Percentiles rank a stretch among this genome's conserved stretches.
These are phyloP conservation scores for Chrysodeixis includens DNA, from an alignment of 2,888 invertebrate genomes.

Conservation along the genomic window DNA sequence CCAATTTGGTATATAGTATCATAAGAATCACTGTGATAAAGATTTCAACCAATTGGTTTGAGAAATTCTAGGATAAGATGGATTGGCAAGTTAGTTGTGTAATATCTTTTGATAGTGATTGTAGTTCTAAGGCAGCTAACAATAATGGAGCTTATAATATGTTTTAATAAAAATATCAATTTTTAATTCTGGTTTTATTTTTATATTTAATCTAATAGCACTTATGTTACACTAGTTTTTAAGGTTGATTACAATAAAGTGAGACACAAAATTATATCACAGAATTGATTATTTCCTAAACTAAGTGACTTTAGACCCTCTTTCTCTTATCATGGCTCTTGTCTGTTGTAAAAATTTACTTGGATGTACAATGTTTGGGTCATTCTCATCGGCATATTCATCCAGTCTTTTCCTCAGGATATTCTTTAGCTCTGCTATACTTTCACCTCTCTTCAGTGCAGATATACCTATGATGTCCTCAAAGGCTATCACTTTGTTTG, in stretches of 20 bases:
- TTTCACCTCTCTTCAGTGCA: slow-evolving; percentile 87
- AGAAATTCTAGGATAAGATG: slow-evolving; percentile 42
- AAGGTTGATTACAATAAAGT: slow-evolving; percentile 44
- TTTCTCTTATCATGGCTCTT: slow-evolving; percentile 83
- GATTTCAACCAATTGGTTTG: slow-evolving; percentile 57
- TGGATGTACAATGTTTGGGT: slow-evolving; percentile 82
- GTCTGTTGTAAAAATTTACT: slow-evolving; percentile 84
- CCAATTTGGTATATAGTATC: slow-evolving; percentile 35
- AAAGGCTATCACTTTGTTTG: slow-evolving; percentile 92
- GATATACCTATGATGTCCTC: slow-evolving; percentile 94
- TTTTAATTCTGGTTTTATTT: slow-evolving; percentile 51
- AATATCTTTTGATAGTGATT: slow-evolving; percentile 44
- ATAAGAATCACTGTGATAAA: slow-evolving; percentile 68
- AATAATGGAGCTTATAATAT: slow-evolving; percentile 66
- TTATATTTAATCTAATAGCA: slow-evolving; percentile 17
- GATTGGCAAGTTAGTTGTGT: slow-evolving; percentile 32
- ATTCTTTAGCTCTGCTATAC: slow-evolving; percentile 90
- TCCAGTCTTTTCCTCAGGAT: slow-evolving; percentile 91
- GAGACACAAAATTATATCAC: slow-evolving; percentile 31
- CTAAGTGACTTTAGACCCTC: slow-evolving; percentile 88
- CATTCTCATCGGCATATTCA: slow-evolving; percentile 88
- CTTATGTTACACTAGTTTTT: slow-evolving; percentile 16
- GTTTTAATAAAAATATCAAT: slow-evolving; percentile 63
- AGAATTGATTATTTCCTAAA: slow-evolving; percentile 28
- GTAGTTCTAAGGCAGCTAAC: slow-evolving; percentile 59